Conservation (phyloP, 1,140 invertebrate genomes). For the Drosophila nigromelanica region DNA sequence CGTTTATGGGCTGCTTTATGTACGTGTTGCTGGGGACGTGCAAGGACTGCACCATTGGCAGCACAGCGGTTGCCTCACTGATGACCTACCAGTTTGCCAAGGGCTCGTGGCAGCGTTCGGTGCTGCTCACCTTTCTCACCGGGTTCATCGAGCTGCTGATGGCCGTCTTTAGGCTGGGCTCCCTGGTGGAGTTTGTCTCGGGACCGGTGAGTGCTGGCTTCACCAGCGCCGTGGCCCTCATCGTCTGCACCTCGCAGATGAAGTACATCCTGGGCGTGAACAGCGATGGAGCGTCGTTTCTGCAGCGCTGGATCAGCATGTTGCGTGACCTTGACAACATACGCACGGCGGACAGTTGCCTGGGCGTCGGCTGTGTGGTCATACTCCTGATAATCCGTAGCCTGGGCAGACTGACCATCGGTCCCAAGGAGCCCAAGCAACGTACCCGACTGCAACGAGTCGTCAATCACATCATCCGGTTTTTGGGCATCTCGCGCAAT, state of each 20-base stretch:
- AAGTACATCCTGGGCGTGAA: conserved; percentile 92
- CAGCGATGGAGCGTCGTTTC: conserved; percentile 90
- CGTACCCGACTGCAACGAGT: conserved; percentile 84
- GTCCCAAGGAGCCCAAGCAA: conserved; percentile 85
- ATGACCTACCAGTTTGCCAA: conserved; percentile 91
- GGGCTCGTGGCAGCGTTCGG: conserved; percentile 90
- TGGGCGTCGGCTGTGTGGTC: conserved; percentile 89
- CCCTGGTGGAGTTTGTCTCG: conserved; percentile 96
- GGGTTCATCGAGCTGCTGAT: conserved; percentile 93
- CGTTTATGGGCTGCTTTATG: conserved; percentile 95
- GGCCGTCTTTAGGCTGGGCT: conserved; percentile 94
- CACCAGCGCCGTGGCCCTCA: conserved; percentile 97
- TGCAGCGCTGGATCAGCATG: conserved; percentile 90
- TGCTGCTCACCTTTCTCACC: conserved; percentile 91
- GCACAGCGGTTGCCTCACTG: conserved; percentile 93
- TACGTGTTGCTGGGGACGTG: conserved; percentile 96
- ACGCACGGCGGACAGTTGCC: conserved; percentile 87
- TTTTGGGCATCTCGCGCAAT: conserved; percentile 90
- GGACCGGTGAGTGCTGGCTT: conserved; percentile 97
- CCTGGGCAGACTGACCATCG: conserved; percentile 85
- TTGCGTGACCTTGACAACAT: conserved; percentile 87
- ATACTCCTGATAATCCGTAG: conserved; percentile 89
- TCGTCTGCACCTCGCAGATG: conserved; percentile 95
- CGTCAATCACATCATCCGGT: conserved; percentile 86
- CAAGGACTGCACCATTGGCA: conserved; percentile 94